A percentile compares a stretch with the other conserved stretches of the same genome.
Evolutionary conservation across 1,140 invertebrate species (phyloP).

Genomic region (Sipha flava): DNA sequence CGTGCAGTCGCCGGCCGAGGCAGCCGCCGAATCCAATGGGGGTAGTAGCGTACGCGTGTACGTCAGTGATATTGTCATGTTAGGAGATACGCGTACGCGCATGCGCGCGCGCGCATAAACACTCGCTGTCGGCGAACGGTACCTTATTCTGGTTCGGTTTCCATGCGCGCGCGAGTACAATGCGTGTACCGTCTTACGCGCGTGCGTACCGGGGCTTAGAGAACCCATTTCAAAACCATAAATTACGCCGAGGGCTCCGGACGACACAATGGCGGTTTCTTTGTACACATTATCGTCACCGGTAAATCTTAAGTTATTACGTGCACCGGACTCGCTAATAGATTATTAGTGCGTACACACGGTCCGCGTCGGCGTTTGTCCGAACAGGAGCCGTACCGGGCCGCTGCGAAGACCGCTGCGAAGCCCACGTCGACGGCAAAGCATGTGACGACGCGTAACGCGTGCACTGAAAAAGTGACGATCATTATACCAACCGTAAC

Average conservation of each 20-base stretch:
- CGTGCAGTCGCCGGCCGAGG: neutral
- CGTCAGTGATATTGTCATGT: slow-evolving; percentile 21
- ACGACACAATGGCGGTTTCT: slow-evolving; percentile 29
- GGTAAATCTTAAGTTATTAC: slow-evolving; percentile 29
- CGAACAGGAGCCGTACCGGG: neutral
- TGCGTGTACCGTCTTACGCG: too few species aligned
- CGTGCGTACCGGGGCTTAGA: neutral
- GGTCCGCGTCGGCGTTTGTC: neutral
- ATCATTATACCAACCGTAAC: too few species aligned
- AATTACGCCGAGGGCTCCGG: slow-evolving; percentile 1
- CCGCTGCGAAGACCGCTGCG: too few species aligned
- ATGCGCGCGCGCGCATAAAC: neutral
- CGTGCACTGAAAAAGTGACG: too few species aligned
- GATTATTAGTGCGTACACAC: slow-evolving; percentile 1
- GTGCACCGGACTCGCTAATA: slow-evolving; percentile 8
- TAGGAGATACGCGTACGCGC: neutral
- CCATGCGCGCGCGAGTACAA: neutral
- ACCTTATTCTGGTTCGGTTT: slow-evolving; percentile 18
- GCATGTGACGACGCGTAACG: too few species aligned
- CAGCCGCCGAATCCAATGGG: neutral
- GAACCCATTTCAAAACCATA: slow-evolving; percentile 26
- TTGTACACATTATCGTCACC: slow-evolving; percentile 25
- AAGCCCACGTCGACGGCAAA: too few species aligned
- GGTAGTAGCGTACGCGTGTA: too few species aligned
- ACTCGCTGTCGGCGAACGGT: neutral